These are phyloP conservation scores for Umimayanthus kanabou DNA, from an alignment of 92 coral and sea anemone genomes.

Conservation along the genomic window DNA sequence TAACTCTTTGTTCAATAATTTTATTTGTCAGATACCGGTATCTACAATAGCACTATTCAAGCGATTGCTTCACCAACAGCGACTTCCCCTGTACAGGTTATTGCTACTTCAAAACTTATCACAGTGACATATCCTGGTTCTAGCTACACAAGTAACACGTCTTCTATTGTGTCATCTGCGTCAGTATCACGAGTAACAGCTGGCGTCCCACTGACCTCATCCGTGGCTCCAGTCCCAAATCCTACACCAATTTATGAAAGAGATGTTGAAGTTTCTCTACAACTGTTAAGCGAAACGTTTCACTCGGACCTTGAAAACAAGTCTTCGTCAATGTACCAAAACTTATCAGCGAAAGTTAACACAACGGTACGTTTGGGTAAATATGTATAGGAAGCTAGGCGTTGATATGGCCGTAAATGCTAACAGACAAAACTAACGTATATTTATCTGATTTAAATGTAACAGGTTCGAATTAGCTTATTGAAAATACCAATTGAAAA, in stretches of 20 bases:
- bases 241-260: slow-evolving; percentile 2
- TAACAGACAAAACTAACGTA: neutral
- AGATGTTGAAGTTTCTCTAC: slow-evolving; percentile 19
- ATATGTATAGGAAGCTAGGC: neutral
- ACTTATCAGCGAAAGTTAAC: neutral
- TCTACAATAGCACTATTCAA: slow-evolving; percentile 1
- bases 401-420: neutral
- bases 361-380: slow-evolving; percentile 10
- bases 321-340: slow-evolving; percentile 26
- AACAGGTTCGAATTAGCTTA: too few relatives aligned
- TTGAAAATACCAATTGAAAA: too few relatives aligned
- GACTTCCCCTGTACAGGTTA: neutral
- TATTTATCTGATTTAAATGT: neutral
- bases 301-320: slow-evolving; percentile 29
- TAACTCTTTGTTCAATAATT: neutral
- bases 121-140: neutral
- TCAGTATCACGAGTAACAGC: neutral
- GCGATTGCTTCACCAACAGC: neutral
- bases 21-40: neutral
- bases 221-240: neutral
- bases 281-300: neutral
- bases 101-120: neutral
- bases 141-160: neutral
- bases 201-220: slow-evolving; percentile 19
- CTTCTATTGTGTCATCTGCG: neutral